Evolutionary conservation across 1,140 invertebrate genomes (phyloP), one percentile per base, ranked within the genome.

Genomic region (Myzus persicae): DNA sequence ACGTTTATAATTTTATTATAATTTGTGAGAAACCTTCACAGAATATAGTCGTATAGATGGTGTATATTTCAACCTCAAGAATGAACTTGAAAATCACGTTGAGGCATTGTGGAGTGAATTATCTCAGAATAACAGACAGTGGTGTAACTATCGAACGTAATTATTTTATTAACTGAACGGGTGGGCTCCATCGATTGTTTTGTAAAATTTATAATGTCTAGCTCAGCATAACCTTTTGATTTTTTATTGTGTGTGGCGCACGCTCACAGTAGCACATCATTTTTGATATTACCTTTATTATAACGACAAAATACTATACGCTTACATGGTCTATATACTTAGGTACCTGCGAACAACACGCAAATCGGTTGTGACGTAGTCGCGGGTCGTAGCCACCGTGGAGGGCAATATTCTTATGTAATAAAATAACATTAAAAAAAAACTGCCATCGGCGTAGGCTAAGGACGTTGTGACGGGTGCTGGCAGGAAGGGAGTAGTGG

Each of bases 341-440:
- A n/a, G n/a, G 1, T 36, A 24, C 59, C n/a, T n/a, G 59, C n/a
- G 59, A 76, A 76, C n/a, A 76, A 76, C 59, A 76, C 59, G 59
- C 31, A n/a, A 76, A n/a, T 59, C 31, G 59, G 31, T n/a, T n/a
- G n/a, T 76, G 59, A 76, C 31, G 59, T n/a, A 67, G 11, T n/a
- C 59, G 59, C 59, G 11, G 59, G 59, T 14, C 59, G 59, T 31
- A 11, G 59, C 59, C 59, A 76, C 59, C 14, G n/a, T 1, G 59
- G 31, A 76, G 59, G 59, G 59, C 31, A 76, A 76, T n/a, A 76
- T 76, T 76, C n/a, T 76, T n/a, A n/a, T n/a, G 20, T 76, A 76
- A 76, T 76, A 76, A 76, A 67, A 76, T 76, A 67, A 67, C 59
- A 67, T 67, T 51, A 51, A 51, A 51, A 51, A 76, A 76, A 76